These are phyloP conservation scores for Cylas formicarius DNA, from an alignment of 1,140 invertebrate species.

Conservation along the genomic window DNA sequence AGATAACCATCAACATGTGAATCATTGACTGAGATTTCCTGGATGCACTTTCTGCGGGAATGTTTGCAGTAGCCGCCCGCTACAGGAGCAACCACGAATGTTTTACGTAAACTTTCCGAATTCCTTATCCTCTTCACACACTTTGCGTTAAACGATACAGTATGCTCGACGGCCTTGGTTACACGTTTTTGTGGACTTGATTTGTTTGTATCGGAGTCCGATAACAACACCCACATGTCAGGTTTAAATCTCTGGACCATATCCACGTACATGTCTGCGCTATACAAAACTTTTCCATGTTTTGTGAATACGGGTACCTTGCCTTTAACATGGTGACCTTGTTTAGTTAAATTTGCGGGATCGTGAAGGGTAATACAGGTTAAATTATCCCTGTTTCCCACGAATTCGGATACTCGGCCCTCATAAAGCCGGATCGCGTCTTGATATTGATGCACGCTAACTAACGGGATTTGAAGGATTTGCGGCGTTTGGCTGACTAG, in stretches of 20 bases:
- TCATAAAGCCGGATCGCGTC: slow-evolving; percentile 47
- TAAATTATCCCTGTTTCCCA: slow-evolving; percentile 50
- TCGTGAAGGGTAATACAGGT: slow-evolving; percentile 60
- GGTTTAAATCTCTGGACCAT: slow-evolving; percentile 68
- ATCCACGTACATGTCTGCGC: slow-evolving; percentile 62
- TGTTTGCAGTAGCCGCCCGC: slow-evolving; percentile 63
- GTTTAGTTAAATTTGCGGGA: slow-evolving; percentile 50
- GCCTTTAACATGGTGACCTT: slow-evolving; percentile 59
- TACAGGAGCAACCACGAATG: slow-evolving; percentile 59
- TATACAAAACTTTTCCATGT: slow-evolving; percentile 59
- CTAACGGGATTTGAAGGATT: slow-evolving; percentile 51
- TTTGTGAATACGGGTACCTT: slow-evolving; percentile 65
- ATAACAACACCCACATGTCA: slow-evolving; percentile 69
- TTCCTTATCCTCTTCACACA: slow-evolving; percentile 53
- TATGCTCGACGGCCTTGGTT: slow-evolving; percentile 57
- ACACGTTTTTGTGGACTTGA: slow-evolving; percentile 60
- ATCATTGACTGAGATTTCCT: slow-evolving; percentile 54
- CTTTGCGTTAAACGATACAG: slow-evolving; percentile 49
- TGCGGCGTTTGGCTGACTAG: slow-evolving; percentile 46
- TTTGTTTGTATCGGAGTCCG: slow-evolving; percentile 71
- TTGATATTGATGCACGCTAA: slow-evolving; percentile 48
- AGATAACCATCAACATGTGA: slow-evolving; percentile 57
- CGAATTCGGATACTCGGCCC: slow-evolving; percentile 49
- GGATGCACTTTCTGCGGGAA: slow-evolving; percentile 51
- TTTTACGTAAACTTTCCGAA: slow-evolving; percentile 45